phyloP scores from a whole-genome alignment of 2,113 vertebrate genomes.

The Leptobrachium leishanense region DNA sequence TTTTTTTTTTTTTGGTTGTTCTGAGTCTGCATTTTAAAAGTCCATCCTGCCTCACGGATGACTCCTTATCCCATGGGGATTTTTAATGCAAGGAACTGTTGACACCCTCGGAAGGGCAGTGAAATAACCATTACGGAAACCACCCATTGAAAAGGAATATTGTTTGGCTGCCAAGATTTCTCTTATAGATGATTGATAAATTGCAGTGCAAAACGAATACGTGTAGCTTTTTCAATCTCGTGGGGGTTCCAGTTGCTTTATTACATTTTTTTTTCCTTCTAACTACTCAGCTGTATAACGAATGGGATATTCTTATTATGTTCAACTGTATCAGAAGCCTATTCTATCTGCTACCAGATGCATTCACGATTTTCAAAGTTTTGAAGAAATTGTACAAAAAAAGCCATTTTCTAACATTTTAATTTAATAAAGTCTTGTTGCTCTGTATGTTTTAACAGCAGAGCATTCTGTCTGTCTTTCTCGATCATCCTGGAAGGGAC shows the following conservation, averaged over 20 bases:
- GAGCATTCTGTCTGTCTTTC: no score
- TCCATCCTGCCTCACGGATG: slow-evolving; percentile 5
- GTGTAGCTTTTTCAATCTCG: not conserved
- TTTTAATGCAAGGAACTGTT: slow-evolving; percentile 5
- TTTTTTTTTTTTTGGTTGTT: not conserved
- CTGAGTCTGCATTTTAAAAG: slow-evolving; percentile 12
- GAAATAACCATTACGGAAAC: slow-evolving; percentile 32
- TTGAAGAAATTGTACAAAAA: no score
- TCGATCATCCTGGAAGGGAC: no score
- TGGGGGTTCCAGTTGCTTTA: not conserved
- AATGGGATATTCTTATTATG: no score
- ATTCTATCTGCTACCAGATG: no score
- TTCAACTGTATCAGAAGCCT: no score
- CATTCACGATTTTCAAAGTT: no score
- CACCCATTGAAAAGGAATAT: slow-evolving; percentile 22
- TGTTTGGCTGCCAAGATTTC: slow-evolving; percentile 22
- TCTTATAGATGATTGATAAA: slow-evolving; percentile 24
- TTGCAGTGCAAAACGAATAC: not conserved
- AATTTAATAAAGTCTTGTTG: no score
- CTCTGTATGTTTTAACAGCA: no score
- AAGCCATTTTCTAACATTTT: no score
- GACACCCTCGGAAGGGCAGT: slow-evolving; percentile 44
- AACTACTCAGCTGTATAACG: no score
- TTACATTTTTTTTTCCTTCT: no score
- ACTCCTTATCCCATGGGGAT: slow-evolving; percentile 23